A percentile compares a stretch with the other conserved stretches of the same genome.
Conservation (phyloP, 2,888 invertebrate species). For the Clitarchus hookeri region DNA sequence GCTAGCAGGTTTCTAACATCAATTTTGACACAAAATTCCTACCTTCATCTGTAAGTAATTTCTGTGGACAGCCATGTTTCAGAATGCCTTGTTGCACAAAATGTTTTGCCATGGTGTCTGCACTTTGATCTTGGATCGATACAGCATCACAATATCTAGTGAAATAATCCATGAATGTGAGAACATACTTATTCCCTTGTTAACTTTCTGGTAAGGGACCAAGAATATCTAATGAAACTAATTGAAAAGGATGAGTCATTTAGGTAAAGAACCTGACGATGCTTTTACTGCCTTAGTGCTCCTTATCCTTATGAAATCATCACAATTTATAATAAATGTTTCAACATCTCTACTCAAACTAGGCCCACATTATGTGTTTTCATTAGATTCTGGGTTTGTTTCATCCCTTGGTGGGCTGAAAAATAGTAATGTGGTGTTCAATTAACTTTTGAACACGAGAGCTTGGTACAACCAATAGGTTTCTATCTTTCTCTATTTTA, state of each 20-base stretch:
- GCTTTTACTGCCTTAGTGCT: not conserved
- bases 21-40: not conserved
- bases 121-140: not conserved
- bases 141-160: not conserved
- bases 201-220: slow-evolving; percentile 41
- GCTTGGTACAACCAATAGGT: no score
- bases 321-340: no score
- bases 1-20: not conserved
- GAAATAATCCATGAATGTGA: slow-evolving; percentile 23
- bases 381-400: no score
- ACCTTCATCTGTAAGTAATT: not conserved
- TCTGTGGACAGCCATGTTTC: not conserved
- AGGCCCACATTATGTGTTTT: no score
- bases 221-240: slow-evolving; percentile 39
- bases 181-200: slow-evolving; percentile 25
- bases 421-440: no score
- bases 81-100: not conserved
- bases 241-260: slow-evolving; percentile 24
- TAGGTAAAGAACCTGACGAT: slow-evolving; percentile 19
- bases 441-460: no score
- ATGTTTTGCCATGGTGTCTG: not conserved
- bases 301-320: no score
- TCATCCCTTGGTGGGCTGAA: no score
- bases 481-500: no score
- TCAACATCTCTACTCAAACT: no score